Evolutionary conservation across 2,797 vertebrate species (phyloP).

Genomic region (Characodon lateralis): DNA sequence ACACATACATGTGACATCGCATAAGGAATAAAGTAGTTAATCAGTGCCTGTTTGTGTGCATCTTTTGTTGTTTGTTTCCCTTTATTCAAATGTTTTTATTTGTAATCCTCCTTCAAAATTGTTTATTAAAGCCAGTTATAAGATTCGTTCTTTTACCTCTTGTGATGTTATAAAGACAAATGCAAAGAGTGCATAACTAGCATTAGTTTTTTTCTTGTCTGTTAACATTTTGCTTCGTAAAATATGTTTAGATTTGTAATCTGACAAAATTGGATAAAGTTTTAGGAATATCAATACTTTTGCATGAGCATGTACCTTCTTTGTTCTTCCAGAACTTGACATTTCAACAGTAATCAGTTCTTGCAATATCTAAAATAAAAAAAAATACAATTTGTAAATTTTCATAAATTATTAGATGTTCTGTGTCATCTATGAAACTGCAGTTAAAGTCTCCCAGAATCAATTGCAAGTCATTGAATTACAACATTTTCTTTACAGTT

Average conservation of each 20-base stretch:
- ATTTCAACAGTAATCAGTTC: slow-evolving; percentile 9
- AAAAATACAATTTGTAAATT: slow-evolving; percentile 27
- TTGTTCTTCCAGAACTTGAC: slow-evolving; percentile 8
- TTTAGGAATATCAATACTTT: background rate
- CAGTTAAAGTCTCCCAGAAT: slow-evolving; percentile 31
- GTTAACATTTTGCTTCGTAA: background rate
- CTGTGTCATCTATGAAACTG: slow-evolving; percentile 19
- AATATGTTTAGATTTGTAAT: background rate
- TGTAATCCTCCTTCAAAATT: background rate
- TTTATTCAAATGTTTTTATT: background rate
- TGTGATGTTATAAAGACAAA: background rate
- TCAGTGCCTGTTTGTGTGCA: background rate
- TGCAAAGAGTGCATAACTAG: background rate
- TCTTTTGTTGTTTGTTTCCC: background rate
- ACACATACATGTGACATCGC: background rate
- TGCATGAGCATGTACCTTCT: background rate
- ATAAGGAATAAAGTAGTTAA: background rate
- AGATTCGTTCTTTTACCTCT: background rate
- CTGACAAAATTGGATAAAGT: background rate
- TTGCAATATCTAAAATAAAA: slow-evolving; percentile 25
- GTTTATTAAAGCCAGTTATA: too few relatives aligned
- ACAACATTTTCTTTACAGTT: slow-evolving; percentile 10
- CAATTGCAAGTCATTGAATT: slow-evolving; percentile 46
- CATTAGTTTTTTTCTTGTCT: background rate
- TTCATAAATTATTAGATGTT: slow-evolving; percentile 42